Evolutionary conservation across 2,888 invertebrate genomes (phyloP), one percentile per base, ranked within the genome.

Genomic region (Escarpia spicata): DNA sequence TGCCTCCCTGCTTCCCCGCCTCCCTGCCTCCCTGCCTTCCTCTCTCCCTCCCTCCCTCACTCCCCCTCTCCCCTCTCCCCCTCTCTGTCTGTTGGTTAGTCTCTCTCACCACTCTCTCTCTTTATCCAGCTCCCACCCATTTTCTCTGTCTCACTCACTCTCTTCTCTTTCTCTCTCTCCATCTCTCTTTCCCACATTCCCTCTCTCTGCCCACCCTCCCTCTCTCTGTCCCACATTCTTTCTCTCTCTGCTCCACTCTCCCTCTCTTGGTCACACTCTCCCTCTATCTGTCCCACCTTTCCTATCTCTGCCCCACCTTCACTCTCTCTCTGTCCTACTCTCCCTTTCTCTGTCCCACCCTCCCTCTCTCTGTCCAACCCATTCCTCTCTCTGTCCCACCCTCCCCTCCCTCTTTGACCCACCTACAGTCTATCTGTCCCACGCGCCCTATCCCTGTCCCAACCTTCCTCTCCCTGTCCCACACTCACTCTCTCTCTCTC

Each of bases 401-500:
- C 37, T 31, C 31, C 91, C 31, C 91, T 37, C 91, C 31, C 91
- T 91, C 91, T 37, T 31, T 91, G 26, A 26, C 91, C 37, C 37
- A 26, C 91, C 31, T 31, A 19, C 91, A 26, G 31, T 91, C 26
- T 19, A 1, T 91, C 1, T n/a, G 31, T 19, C 91, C 19, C 26
- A 26, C n/a, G 1, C 89, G 1, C 89, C 31, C 89, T 31, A 19
- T 89, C 89, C 31, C 89, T 31, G 26, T 89, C 89, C 31, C 89
- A 19, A 19, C 31, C 89, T 89, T 31, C 37, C 91, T 91, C 91
- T 91, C 91, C 1, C 91, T 91, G 26, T 91, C 91, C 37, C 91
- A 26, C 91, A 26, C 91, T 37, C 91, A 26, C 91, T 91, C 91
- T 37, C 91, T 91, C 91, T 91, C 91, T 37, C 91, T 91, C n/a